Evolutionary conservation across 2,113 vertebrate species (phyloP).

Genomic region (Aptenodytes forsteri): DNA sequence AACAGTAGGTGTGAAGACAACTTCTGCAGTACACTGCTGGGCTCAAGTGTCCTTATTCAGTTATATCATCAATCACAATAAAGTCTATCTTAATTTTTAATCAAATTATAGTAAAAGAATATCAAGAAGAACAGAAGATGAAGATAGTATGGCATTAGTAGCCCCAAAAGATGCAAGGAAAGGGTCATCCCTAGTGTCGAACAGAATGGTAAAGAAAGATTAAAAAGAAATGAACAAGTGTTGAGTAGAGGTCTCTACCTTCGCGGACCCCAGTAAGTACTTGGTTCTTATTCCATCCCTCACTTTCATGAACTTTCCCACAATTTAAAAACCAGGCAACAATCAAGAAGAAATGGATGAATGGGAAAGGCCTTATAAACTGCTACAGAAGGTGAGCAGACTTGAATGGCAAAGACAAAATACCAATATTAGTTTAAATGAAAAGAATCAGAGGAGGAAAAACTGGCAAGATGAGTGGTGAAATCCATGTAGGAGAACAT

Average conservation of each 20-base stretch:
- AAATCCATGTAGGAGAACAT: not conserved
- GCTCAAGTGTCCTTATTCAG: not conserved
- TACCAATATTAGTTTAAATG: not conserved
- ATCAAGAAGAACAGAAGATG: not conserved
- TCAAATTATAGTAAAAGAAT: not conserved
- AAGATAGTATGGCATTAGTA: not conserved
- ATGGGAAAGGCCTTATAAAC: not conserved
- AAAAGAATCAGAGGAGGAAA: not conserved
- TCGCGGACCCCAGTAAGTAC: constrained; percentile 29
- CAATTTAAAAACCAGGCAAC: not conserved
- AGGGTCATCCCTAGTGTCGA: not conserved
- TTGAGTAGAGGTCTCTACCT: not conserved
- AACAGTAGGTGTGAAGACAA: not conserved
- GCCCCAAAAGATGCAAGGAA: not conserved
- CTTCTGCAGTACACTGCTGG: not conserved
- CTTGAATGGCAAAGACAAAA: not conserved
- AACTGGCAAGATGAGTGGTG: not conserved
- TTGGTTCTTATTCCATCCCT: not conserved
- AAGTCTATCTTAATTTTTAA: not conserved
- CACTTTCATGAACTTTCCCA: not conserved
- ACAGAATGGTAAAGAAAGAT: not conserved
- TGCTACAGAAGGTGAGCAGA: not conserved
- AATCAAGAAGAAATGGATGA: not conserved
- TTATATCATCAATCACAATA: not conserved
- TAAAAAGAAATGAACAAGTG: not conserved